Conservation (phyloP, 1,140 invertebrate genomes). For the Babylonia areolata region DNA sequence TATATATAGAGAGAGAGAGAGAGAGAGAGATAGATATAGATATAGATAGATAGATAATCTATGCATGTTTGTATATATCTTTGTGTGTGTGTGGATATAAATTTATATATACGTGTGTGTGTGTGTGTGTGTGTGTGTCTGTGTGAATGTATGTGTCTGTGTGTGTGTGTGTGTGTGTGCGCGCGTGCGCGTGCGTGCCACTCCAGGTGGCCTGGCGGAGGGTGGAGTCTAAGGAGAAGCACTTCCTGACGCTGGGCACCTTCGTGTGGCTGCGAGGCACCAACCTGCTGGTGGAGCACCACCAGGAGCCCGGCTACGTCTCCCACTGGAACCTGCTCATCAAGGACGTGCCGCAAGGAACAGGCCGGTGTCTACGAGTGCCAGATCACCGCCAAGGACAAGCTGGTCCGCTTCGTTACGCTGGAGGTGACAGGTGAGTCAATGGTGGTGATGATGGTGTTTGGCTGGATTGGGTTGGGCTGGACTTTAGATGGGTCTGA, state of each 20-base stretch:
- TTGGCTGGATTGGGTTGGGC: neutral
- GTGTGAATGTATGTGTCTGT: conserved; percentile 10
- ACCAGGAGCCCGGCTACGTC: conserved; percentile 76
- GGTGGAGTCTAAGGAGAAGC: conserved; percentile 29
- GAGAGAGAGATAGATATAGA: too few species aligned
- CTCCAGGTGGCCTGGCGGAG: conserved; percentile 50
- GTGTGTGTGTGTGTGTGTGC: conserved; percentile 18
- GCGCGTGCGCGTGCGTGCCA: neutral
- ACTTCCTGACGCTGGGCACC: conserved; percentile 52
- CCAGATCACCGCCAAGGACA: conserved; percentile 52
- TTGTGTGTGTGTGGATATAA: too few species aligned
- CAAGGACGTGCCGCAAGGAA: conserved; percentile 43
- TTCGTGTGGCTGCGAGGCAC: conserved; percentile 49
- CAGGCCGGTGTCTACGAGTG: conserved; percentile 53
- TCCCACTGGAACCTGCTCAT: conserved; percentile 51
- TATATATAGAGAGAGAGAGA: too few species aligned
- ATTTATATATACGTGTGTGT: too few species aligned
- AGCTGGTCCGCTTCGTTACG: conserved; percentile 32
- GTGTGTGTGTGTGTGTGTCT: conserved; percentile 8
- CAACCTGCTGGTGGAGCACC: conserved; percentile 44
- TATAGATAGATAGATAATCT: too few species aligned
- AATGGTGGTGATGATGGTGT: neutral
- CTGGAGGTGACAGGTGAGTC: conserved; percentile 40
- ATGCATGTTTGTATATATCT: too few species aligned
- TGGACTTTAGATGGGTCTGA: neutral